Evolutionary conservation across 2,888 invertebrate genomes (phyloP), one percentile per base, ranked within the genome.

Genomic region (Drosophila multiciliata): DNA sequence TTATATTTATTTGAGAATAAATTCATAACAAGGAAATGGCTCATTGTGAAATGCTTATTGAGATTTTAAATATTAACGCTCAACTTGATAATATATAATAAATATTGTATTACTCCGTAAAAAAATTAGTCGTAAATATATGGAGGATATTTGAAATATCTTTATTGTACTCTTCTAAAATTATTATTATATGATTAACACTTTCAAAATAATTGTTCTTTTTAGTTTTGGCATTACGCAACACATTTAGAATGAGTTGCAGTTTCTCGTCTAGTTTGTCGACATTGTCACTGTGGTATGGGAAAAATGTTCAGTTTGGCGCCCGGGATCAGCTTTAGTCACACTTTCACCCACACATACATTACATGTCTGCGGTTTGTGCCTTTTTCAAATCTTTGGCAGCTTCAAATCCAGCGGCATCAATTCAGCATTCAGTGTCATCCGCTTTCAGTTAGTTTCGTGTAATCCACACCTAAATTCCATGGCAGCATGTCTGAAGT

Each of bases 401-500:
- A 61, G 40, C 52, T 62, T 72, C 64, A 54, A 60, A 55, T 38
- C 55, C 64, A 53, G 59, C 62, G 48, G n/a, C 26, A 54, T 36
- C 57, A 45, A 45, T 20, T 63, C 64, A 52, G n/a, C 55, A 32
- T 40, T 42, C 38, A 54, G 38, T 29, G 53, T 54, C 64, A 71
- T 54, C 63, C 36, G 40, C 57, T 61, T 63, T 33, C 50, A 48
- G 55, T 49, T 73, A 70, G 87, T 71, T 75, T 66, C 54, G 54
- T 84, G 90, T 87, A 87, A 91, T 80, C 80, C 74, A 89, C 78
- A 91, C 85, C 87, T 74, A 73, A 80, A 75, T 75, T 67, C 65
- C 79, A 66, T 66, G 79, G 64, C 79, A 80, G 90, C 89, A 80
- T 91, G 81, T 82, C 91, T 89, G 80, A 90, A 80, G 83, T 81